These are phyloP conservation scores for Sebastes hubbsi DNA, from an alignment of 2,797 vertebrate genomes.

Conservation along the genomic window DNA sequence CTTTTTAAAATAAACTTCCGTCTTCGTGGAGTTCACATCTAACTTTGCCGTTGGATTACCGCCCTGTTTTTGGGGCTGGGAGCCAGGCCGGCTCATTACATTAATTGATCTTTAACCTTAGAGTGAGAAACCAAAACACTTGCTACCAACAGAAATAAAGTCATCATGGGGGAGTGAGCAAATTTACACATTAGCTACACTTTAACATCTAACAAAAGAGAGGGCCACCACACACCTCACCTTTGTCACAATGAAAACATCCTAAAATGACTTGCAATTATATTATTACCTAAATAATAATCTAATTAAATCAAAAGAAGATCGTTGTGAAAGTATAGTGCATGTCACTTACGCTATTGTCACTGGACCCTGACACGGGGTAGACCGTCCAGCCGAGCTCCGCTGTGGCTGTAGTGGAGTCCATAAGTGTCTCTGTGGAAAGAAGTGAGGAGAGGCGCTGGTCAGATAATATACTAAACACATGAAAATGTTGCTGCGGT, in stretches of 20 bases:
- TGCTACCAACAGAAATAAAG: slow-evolving; percentile 25
- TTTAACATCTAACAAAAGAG: slow-evolving; percentile 26
- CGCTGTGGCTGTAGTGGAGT: slow-evolving; percentile 97
- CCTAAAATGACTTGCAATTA: neutral
- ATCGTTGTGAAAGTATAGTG: neutral
- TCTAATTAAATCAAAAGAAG: neutral
- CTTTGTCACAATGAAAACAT: neutral
- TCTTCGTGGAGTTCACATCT: neutral
- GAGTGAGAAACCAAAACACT: slow-evolving; percentile 72
- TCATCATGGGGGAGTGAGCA: slow-evolving; percentile 39
- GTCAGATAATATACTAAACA: slow-evolving; percentile 41
- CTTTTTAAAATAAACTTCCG: no score
- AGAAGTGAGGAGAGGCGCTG: slow-evolving; percentile 44
- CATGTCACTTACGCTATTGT: slow-evolving; percentile 82
- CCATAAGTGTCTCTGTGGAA: slow-evolving; percentile 95
- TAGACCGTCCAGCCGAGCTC: slow-evolving; percentile 98
- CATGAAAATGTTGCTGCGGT: neutral
- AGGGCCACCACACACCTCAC: neutral
- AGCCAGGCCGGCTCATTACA: slow-evolving; percentile 20
- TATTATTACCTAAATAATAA: neutral
- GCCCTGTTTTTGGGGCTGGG: neutral
- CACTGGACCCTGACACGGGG: slow-evolving; percentile 93
- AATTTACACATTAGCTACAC: slow-evolving; percentile 48
- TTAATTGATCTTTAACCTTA: slow-evolving; percentile 65
- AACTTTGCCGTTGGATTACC: neutral